Conservation (phyloP, 2,113 vertebrate genomes). For the Okapia johnstoni region DNA sequence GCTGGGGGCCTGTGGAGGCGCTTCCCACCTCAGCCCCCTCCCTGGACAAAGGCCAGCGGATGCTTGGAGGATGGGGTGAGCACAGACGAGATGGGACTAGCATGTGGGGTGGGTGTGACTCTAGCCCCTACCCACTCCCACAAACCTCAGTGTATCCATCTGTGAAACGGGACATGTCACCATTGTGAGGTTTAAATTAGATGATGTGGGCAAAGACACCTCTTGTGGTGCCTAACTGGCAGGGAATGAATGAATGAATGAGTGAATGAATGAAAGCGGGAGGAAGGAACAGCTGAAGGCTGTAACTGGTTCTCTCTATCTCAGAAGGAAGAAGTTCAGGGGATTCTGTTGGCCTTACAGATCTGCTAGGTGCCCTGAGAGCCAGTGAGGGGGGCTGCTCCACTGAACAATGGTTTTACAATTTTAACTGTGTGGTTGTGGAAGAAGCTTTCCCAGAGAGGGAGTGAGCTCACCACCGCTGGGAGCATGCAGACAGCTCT, state of each 20-base stretch:
- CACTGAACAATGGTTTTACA: accelerated
- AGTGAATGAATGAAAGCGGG: neutral
- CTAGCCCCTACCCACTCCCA: accelerated
- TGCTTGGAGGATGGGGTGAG: too few relatives aligned
- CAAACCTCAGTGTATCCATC: neutral
- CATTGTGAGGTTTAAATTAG: neutral
- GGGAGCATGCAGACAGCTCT: neutral
- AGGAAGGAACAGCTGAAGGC: neutral
- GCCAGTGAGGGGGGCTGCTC: neutral
- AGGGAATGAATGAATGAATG: neutral
- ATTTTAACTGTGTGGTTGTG: accelerated
- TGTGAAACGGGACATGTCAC: neutral
- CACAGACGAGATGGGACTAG: neutral
- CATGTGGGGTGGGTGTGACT: too few relatives aligned
- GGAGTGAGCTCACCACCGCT: neutral
- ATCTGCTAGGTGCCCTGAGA: neutral
- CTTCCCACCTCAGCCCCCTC: too few relatives aligned
- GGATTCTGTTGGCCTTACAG: neutral
- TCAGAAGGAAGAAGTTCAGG: neutral
- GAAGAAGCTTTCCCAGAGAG: neutral
- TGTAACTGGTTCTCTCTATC: neutral
- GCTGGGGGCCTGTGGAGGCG: accelerated
- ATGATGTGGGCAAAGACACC: too few relatives aligned
- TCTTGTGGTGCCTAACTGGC: accelerated
- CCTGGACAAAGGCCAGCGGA: accelerated